Conservation (phyloP, 2,888 invertebrate genomes). For the Pachycephus smyrnensis region DNA sequence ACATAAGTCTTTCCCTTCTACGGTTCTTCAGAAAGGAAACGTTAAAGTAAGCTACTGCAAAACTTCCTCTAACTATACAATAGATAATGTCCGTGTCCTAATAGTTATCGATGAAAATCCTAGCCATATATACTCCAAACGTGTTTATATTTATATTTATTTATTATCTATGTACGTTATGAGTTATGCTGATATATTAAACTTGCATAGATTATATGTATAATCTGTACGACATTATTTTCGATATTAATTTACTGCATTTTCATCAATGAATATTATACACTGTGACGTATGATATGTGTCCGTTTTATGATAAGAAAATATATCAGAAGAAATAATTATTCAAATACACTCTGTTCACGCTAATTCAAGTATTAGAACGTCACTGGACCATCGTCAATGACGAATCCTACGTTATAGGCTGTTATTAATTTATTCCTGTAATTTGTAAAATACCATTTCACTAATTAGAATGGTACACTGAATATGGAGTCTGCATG, state of each 20-base stretch:
- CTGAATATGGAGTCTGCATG: neutral
- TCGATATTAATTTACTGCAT: neutral
- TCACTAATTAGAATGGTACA: neutral
- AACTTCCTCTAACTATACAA: neutral
- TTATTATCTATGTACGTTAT: neutral
- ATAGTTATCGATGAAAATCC: neutral
- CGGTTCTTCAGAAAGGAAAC: neutral
- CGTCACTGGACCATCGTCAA: neutral
- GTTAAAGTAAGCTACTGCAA: neutral
- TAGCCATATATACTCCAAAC: neutral
- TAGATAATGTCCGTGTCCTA: neutral
- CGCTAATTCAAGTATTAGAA: neutral
- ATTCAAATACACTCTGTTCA: neutral
- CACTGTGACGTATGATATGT: neutral
- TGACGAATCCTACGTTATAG: neutral
- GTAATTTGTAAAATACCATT: neutral
- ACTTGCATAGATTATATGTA: neutral
- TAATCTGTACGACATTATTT: neutral
- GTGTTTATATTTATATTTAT: neutral
- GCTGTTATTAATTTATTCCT: neutral
- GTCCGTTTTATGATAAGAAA: neutral
- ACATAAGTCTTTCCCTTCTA: constrained; percentile 27
- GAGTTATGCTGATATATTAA: neutral
- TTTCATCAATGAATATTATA: neutral
- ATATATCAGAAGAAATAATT: neutral